Evolutionary conservation across 2,113 vertebrate genomes (phyloP).

Genomic region (Malaclemys terrapin): DNA sequence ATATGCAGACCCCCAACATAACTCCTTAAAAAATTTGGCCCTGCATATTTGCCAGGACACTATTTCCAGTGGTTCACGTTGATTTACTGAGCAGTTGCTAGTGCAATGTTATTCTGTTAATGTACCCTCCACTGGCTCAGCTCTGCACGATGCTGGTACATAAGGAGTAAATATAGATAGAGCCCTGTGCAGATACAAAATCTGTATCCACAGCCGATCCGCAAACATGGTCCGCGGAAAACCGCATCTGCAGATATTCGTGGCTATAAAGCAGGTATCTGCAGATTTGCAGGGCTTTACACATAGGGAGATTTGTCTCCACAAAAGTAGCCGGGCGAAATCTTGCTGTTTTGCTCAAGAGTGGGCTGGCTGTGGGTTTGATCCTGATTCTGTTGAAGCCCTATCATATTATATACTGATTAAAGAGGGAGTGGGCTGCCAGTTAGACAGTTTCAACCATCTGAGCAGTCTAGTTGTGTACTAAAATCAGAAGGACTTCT

Average conservation of each 20-base stretch:
- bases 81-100: neutral
- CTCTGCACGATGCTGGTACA: fast-evolving
- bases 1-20: neutral
- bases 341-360: neutral
- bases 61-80: neutral
- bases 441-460: neutral
- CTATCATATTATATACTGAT: too few species aligned
- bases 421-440: too few species aligned
- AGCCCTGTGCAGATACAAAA: too few species aligned
- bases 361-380: neutral
- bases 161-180: neutral
- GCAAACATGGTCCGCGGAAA: too few species aligned
- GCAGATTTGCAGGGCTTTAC: too few species aligned
- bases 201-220: too few species aligned
- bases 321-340: neutral
- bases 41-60: neutral
- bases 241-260: too few species aligned
- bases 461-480: neutral
- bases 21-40: neutral
- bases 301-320: neutral
- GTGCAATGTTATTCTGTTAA: neutral
- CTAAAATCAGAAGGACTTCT: too few species aligned
- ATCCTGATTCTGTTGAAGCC: neutral
- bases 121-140: neutral
- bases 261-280: too few species aligned